phyloP scores from a whole-genome alignment of 2,113 vertebrate genomes.

The Thymallus thymallus region DNA sequence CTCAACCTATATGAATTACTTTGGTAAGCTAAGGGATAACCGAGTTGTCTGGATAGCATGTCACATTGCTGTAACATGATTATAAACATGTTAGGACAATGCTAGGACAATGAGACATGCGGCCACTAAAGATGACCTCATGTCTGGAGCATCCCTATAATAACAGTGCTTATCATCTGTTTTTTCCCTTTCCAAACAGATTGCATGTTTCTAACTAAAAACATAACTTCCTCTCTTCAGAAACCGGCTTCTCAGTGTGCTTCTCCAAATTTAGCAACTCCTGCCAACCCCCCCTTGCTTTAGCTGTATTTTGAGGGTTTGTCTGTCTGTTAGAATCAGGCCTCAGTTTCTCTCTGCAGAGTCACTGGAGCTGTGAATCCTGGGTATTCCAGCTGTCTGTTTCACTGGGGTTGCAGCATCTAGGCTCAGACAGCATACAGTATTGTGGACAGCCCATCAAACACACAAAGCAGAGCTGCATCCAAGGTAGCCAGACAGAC shows the following conservation, averaged over 20 bases:
- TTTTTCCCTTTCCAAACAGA: conserved; percentile 25
- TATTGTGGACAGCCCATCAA: conserved; percentile 6
- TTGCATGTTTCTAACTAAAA: conserved; percentile 47
- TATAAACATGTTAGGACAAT: neutral
- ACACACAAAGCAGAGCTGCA: conserved; percentile 18
- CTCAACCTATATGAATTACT: neutral
- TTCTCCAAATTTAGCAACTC: conserved; percentile 15
- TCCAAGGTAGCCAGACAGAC: neutral
- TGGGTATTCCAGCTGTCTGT: conserved; percentile 37
- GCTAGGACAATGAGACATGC: conserved; percentile 8
- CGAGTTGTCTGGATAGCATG: neutral
- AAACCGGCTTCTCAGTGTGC: conserved; percentile 6
- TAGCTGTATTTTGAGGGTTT: conserved; percentile 14
- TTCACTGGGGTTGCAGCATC: conserved; percentile 54
- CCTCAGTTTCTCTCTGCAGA: conserved; percentile 42
- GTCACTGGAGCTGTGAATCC: conserved; percentile 32
- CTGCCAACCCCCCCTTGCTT: conserved; percentile 5
- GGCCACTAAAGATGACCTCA: conserved; percentile 44
- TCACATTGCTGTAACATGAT: neutral
- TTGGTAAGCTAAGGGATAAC: neutral
- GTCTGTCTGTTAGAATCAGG: conserved; percentile 25
- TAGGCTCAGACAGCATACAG: conserved; percentile 26
- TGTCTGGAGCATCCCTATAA: conserved; percentile 40
- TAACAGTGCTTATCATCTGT: conserved; percentile 12
- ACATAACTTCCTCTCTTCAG: conserved; percentile 29